Evolutionary conservation across 92 coral and sea anemone genomes (phyloP).

Genomic region (Pocillopora grandis): DNA sequence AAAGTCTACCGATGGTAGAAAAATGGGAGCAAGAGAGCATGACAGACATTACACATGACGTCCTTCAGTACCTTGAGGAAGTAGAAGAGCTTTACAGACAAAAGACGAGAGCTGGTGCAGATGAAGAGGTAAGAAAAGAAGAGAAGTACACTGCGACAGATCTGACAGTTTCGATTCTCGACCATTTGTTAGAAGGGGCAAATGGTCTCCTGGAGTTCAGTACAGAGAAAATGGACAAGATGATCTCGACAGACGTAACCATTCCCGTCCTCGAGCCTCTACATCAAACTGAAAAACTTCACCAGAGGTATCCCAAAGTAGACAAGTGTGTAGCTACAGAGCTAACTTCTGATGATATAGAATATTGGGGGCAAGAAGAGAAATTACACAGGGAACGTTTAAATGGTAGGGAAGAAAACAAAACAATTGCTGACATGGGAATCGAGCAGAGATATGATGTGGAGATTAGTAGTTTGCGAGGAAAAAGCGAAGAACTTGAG

Average conservation of each 20-base stretch:
- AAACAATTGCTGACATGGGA: constrained; percentile 5
- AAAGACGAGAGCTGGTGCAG: constrained; percentile 3
- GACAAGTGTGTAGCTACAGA: constrained; percentile 52
- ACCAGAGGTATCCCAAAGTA: constrained; percentile 33
- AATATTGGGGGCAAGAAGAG: constrained; percentile 68
- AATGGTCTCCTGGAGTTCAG: constrained; percentile 24
- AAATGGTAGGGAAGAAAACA: constrained; percentile 17
- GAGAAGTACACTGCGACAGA: constrained; percentile 63
- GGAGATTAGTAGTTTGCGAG: constrained; percentile 35
- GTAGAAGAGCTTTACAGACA: constrained; percentile 51
- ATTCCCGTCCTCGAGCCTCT: constrained; percentile 44
- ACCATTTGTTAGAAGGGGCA: constrained; percentile 47
- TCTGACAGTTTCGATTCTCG: constrained; percentile 52
- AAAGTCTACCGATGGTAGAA: constrained; percentile 1
- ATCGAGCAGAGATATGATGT: constrained; percentile 12
- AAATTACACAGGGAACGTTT: constrained; percentile 52
- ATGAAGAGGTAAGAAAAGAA: neutral
- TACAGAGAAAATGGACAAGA: constrained; percentile 21
- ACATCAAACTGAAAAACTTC: constrained; percentile 32
- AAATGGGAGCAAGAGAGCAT: constrained; percentile 56
- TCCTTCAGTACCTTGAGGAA: constrained; percentile 68
- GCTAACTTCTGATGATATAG: constrained; percentile 37
- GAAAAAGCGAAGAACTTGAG: constrained; percentile 24
- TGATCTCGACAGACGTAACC: constrained; percentile 41
- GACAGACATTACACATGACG: constrained; percentile 66